phyloP scores from a whole-genome alignment of 92 coral and sea anemone genomes.

The Siderastrea radians region DNA sequence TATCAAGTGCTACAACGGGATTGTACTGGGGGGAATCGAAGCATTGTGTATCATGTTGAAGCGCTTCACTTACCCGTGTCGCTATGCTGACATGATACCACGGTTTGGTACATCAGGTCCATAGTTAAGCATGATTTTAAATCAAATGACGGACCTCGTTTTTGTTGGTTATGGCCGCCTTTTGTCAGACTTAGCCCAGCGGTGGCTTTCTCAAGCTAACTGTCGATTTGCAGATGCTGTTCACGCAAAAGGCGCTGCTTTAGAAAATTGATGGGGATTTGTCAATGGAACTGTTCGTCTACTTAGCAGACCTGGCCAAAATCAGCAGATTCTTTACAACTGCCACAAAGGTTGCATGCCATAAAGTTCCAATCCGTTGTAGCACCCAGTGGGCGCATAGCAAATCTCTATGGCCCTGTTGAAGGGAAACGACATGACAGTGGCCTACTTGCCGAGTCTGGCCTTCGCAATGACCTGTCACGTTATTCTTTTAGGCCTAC shows the following conservation, averaged over 20 bases:
- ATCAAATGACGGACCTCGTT: constrained; percentile 22
- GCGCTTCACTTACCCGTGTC: constrained; percentile 36
- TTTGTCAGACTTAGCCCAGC: constrained; percentile 12
- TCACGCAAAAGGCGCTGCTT: constrained; percentile 46
- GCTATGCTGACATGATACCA: constrained; percentile 28
- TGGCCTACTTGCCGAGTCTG: constrained; percentile 44
- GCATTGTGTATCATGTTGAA: constrained; percentile 42
- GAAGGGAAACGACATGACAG: constrained; percentile 57
- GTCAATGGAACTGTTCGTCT: constrained; percentile 46
- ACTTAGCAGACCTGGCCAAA: constrained; percentile 41
- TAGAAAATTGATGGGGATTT: constrained; percentile 56
- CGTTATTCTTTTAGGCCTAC: constrained; percentile 2
- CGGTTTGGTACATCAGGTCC: constrained; percentile 53
- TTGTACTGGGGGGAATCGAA: constrained; percentile 42
- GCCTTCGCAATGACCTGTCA: constrained; percentile 33
- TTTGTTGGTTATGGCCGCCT: constrained; percentile 41
- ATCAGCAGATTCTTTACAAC: constrained; percentile 40
- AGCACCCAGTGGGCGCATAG: constrained; percentile 54
- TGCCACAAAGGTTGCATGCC: constrained; percentile 42
- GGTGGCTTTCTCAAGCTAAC: constrained; percentile 44
- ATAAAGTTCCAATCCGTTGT: constrained; percentile 36
- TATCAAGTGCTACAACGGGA: constrained; percentile 20
- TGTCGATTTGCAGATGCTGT: constrained; percentile 37
- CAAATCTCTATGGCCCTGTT: constrained; percentile 10
- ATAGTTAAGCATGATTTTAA: constrained; percentile 42